Base-by-base conservation (phyloP, 1,140 invertebrate genomes). In the Formica exsecta region DNA sequence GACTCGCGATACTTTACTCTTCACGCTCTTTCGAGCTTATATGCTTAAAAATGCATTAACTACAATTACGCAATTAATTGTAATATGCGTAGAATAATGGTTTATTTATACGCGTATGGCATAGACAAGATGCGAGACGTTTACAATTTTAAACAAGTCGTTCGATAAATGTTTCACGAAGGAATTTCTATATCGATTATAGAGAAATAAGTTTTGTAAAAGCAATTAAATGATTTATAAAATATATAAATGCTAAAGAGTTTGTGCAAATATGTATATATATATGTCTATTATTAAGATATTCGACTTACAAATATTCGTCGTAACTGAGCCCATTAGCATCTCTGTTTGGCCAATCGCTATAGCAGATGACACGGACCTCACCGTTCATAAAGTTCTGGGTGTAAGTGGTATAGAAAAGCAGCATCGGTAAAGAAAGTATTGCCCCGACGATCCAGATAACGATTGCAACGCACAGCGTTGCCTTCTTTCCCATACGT, bases 381-480 rank as follows among this genome's bases (percentile, higher is more conserved):
- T 96, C 96, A 2, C 96, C 96, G 71, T 96, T 96, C 19, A 95
- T 94, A 90, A 96, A 96, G 9, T 95, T 92, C 51, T 96, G 94
- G 8, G 95, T 94, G 70, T 96, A 96, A 0, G 97, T 98, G 6
- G 96, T 98, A 92, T 97, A 98, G 93, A 97, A 98, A 29, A 99
- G 94, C 32, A 99, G 95, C 95, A 97, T 98, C 1, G 98, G 98
- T 89, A 98, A 96, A 25, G 98, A 97, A 44, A 99, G 96, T 13
- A 97, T 93, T 0, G 96, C 96, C 7, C 98, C 97, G 7, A 97
- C 94, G 1, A 97, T 93, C 98, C 98, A 99, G 79, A 98, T 98
- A 32, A 96, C 95, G 1, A 97, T 95, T 0, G 98, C 98, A 59
- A 99, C 97, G 84, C 97, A 96, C n/a, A 99, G 94, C 0, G 98